Percentiles rank a stretch among this genome's conserved stretches.
phyloP scores from a whole-genome alignment of 2,113 vertebrate genomes.

The Platycercus adscitus region DNA sequence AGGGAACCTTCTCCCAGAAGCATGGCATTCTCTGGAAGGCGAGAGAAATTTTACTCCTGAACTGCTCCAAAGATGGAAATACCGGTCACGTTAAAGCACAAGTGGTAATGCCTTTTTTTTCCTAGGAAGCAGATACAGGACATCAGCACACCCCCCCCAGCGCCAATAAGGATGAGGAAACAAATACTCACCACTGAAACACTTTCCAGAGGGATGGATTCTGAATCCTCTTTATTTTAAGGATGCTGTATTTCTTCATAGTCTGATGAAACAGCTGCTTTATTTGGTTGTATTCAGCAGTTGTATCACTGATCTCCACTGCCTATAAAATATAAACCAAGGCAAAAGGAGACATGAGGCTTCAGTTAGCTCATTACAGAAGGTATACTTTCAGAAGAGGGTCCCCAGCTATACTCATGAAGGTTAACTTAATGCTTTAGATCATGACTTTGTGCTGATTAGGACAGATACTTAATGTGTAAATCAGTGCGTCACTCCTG shows the following conservation, averaged over 20 bases:
- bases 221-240: conserved; percentile 83
- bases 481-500: background rate
- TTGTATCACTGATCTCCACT: conserved; percentile 53
- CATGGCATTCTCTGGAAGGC: background rate
- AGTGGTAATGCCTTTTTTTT: background rate
- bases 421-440: background rate
- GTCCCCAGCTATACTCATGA: background rate
- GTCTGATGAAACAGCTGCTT: conserved; percentile 76
- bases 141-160: background rate
- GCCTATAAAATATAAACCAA: conserved; percentile 68
- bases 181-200: conserved; percentile 85
- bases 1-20: background rate
- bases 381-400: background rate
- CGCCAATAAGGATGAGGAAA: background rate
- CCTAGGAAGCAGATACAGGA: background rate
- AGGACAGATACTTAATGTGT: background rate
- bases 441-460: background rate
- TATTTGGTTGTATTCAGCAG: conserved; percentile 68
- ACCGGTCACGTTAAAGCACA: background rate
- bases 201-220: conserved; percentile 83
- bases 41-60: background rate
- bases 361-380: background rate
- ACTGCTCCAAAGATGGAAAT: background rate
- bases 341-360: background rate
- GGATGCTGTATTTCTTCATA: conserved; percentile 75